Evolutionary conservation across 2,113 vertebrate species (phyloP).

Genomic region (Orientallactaga bullata): DNA sequence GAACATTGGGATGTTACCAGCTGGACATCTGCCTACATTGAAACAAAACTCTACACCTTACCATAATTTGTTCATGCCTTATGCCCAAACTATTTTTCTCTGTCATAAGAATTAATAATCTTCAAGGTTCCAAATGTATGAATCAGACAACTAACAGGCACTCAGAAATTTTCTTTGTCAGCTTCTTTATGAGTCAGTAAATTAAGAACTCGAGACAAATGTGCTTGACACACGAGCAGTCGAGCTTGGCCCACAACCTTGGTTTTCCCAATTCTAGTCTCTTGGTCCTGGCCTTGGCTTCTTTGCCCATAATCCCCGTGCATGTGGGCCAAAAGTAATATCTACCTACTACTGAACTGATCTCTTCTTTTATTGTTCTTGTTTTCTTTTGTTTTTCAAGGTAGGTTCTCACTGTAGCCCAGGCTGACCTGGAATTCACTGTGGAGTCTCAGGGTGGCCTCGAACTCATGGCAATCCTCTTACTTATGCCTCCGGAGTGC

Average conservation of each 20-base stretch:
- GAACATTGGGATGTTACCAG: background rate
- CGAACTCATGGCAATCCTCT: too few relatives aligned
- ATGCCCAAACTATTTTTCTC: constrained; percentile 43
- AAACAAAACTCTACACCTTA: background rate
- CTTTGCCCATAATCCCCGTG: background rate
- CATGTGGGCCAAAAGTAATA: background rate
- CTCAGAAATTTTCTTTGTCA: background rate
- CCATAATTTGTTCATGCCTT: constrained; percentile 26
- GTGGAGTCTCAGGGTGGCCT: too few relatives aligned
- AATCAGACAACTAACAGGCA: constrained; percentile 53
- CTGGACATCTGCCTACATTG: background rate
- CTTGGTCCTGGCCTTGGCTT: too few relatives aligned
- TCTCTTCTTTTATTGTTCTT: background rate
- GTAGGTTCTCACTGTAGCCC: too few relatives aligned
- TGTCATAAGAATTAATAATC: constrained; percentile 24
- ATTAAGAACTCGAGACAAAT: background rate
- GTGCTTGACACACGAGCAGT: background rate
- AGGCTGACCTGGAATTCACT: too few relatives aligned
- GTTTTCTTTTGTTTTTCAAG: background rate
- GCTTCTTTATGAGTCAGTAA: background rate
- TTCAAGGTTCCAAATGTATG: constrained; percentile 15
- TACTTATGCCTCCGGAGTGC: too few relatives aligned
- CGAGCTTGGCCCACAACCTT: background rate
- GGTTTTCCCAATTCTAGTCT: background rate
- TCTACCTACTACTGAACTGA: background rate